phyloP scores from a whole-genome alignment of 2,797 vertebrate genomes.

The Tympanoctomys barrerae region DNA sequence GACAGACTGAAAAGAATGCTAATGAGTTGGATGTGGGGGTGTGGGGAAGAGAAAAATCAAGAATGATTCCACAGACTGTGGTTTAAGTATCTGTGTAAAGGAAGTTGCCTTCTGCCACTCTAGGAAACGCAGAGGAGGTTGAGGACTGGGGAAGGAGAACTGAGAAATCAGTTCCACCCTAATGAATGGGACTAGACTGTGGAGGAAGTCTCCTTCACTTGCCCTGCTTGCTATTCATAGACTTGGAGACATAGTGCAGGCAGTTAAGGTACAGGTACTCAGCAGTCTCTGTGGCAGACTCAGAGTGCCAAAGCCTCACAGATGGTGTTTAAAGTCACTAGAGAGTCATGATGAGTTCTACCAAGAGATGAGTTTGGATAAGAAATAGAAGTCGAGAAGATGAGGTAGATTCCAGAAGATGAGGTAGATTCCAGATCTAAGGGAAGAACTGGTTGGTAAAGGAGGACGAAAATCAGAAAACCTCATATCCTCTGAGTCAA shows the following conservation, averaged over 20 bases:
- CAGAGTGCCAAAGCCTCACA: not conserved
- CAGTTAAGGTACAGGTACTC: not conserved
- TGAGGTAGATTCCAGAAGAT: not conserved
- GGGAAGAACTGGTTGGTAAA: not conserved
- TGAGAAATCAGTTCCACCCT: not conserved
- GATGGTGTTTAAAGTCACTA: not conserved
- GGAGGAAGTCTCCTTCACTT: not conserved
- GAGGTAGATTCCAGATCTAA: not conserved
- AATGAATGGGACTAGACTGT: not conserved
- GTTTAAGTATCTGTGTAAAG: constrained; percentile 24
- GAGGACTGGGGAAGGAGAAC: not conserved
- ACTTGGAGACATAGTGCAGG: not conserved
- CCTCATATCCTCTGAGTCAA: not conserved
- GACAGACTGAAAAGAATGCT: not conserved
- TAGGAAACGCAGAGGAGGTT: not conserved
- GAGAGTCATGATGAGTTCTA: not conserved
- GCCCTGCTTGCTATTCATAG: not conserved
- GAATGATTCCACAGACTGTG: constrained; percentile 8
- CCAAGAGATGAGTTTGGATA: not conserved
- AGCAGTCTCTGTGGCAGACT: not conserved
- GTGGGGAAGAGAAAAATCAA: not conserved
- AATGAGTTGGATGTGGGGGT: not conserved
- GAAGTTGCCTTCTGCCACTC: constrained; percentile 16
- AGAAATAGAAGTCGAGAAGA: not conserved
- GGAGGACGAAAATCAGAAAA: constrained; percentile 29